Conservation (phyloP, 2,797 vertebrate genomes). For the Mustela erminea region DNA sequence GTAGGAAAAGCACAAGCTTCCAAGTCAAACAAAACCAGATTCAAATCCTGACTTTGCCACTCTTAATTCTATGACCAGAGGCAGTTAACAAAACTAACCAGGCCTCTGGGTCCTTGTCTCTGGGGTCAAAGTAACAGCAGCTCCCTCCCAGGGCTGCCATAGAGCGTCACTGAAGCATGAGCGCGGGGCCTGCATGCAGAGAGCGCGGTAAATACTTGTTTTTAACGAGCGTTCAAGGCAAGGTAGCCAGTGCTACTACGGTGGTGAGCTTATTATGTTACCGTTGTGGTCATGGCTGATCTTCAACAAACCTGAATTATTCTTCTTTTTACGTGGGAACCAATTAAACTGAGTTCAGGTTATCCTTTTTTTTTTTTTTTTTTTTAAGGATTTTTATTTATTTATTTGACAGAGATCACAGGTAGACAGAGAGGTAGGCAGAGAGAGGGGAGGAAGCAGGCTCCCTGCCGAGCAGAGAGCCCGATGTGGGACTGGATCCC, state of each 20-base stretch:
- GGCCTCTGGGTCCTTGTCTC: neutral
- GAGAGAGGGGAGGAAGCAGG: too few species aligned
- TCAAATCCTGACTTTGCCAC: neutral
- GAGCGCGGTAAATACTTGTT: neutral
- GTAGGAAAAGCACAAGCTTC: neutral
- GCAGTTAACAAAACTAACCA: neutral
- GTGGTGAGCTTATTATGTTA: accelerated
- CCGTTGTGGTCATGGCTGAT: too few species aligned
- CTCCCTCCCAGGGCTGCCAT: neutral
- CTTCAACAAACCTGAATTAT: neutral
- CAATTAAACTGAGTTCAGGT: neutral
- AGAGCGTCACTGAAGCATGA: neutral
- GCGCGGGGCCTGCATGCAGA: accelerated
- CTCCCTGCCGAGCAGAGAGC: too few species aligned
- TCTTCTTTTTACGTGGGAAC: neutral
- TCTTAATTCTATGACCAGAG: neutral
- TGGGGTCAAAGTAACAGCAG: neutral
- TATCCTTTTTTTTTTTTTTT: neutral
- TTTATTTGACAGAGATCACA: too few species aligned
- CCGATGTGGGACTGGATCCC: too few species aligned
- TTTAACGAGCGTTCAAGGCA: neutral
- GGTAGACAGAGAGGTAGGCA: too few species aligned
- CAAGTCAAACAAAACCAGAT: slow-evolving; percentile 7
- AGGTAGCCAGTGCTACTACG: neutral
- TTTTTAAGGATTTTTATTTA: too few species aligned